Conservation (phyloP, 1,140 invertebrate genomes). For the Drosophila trapezifrons region DNA sequence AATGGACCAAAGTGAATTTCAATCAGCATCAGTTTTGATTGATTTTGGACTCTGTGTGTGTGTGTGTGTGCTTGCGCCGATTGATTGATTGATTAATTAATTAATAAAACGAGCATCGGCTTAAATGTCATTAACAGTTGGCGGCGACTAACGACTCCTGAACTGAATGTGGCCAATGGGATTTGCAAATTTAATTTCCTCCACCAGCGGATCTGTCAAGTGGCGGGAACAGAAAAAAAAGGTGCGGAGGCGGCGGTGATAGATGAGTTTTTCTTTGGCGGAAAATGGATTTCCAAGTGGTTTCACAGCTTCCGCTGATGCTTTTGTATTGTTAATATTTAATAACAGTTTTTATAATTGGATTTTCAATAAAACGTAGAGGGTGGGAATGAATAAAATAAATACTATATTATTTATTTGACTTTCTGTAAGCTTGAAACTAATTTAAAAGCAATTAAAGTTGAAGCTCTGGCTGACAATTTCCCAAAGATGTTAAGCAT, state of each 20-base stretch:
- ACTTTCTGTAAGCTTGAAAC: background rate
- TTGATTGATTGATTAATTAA: conserved; percentile 72
- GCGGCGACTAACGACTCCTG: conserved; percentile 40
- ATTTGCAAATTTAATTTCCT: conserved; percentile 71
- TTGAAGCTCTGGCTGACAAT: background rate
- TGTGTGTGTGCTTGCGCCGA: conserved; percentile 20
- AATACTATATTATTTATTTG: no score
- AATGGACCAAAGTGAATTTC: conserved; percentile 82
- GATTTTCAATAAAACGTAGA: no score
- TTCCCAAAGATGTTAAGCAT: background rate
- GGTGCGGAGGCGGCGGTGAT: conserved; percentile 16
- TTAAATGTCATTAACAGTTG: conserved; percentile 71
- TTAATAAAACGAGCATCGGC: conserved; percentile 59
- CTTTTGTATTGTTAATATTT: conserved; percentile 14
- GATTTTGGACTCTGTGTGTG: conserved; percentile 19
- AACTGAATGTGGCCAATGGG: conserved; percentile 33
- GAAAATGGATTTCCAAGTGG: conserved; percentile 27
- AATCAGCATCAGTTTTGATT: conserved; percentile 62
- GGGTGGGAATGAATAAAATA: no score
- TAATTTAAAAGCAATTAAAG: background rate
- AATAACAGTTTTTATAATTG: background rate
- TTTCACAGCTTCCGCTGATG: conserved; percentile 3
- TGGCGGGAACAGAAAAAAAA: conserved; percentile 21
- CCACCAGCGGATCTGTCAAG: conserved; percentile 39
- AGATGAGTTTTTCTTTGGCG: conserved; percentile 23